These are phyloP conservation scores for Luffia ferchaultella DNA, from an alignment of 2,888 invertebrate genomes.

Conservation along the genomic window DNA sequence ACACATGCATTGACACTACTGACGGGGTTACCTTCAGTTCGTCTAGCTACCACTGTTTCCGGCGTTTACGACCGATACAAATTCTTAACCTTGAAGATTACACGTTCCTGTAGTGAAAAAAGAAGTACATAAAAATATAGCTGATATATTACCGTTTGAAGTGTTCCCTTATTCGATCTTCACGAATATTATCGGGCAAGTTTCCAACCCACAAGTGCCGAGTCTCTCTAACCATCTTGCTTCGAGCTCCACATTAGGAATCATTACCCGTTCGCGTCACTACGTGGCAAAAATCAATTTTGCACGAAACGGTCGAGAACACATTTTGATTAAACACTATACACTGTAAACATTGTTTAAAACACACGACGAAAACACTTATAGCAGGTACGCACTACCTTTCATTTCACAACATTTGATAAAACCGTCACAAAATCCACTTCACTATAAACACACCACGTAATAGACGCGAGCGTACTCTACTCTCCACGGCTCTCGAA, in stretches of 20 bases:
- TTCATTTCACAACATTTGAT: conserved; percentile 62
- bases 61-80: too few relatives aligned
- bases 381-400: conserved; percentile 48
- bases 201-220: conserved; percentile 99
- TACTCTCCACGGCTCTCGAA: conserved; percentile 54
- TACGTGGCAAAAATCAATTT: conserved; percentile 68
- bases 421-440: conserved; percentile 60
- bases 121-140: too few relatives aligned
- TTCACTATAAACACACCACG: conserved; percentile 62
- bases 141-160: conserved; percentile 92
- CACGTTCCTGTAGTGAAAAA: too few relatives aligned
- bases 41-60: too few relatives aligned
- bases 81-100: too few relatives aligned
- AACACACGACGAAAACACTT: conserved; percentile 46
- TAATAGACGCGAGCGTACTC: conserved; percentile 62
- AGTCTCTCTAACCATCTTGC: conserved; percentile 99
- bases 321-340: conserved; percentile 59
- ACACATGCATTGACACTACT: too few relatives aligned
- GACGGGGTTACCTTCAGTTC: too few relatives aligned
- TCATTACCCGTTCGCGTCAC: conserved; percentile 72
- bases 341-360: conserved; percentile 45
- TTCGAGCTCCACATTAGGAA: conserved; percentile 92
- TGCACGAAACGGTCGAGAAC: conserved; percentile 59
- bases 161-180: conserved; percentile 96
- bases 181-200: conserved; percentile 99